Conservation (phyloP, 2,113 vertebrate genomes). For the Sander vitreus region DNA sequence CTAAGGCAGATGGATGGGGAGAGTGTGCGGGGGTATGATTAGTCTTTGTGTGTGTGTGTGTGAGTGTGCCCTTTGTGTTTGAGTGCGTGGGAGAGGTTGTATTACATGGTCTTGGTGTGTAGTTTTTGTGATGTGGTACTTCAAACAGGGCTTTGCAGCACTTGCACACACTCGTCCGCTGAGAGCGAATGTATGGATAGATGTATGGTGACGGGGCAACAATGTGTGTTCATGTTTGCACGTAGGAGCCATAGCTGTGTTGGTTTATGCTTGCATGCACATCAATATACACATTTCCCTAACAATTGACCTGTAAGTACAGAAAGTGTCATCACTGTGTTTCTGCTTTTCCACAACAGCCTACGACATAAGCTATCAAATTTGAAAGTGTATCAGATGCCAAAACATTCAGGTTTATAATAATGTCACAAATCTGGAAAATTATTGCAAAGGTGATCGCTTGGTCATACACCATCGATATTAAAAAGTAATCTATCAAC, state of each 20-base stretch:
- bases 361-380: background rate
- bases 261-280: slow-evolving; percentile 22
- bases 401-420: background rate
- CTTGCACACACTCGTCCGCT: slow-evolving; percentile 14
- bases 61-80: slow-evolving; percentile 61
- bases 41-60: slow-evolving; percentile 51
- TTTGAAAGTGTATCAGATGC: background rate
- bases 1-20: slow-evolving; percentile 76
- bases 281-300: slow-evolving; percentile 1
- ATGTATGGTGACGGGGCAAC: background rate
- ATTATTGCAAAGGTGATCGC: background rate
- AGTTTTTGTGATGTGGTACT: slow-evolving; percentile 59
- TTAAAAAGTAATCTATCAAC: background rate
- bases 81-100: slow-evolving; percentile 72
- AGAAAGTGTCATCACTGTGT: slow-evolving; percentile 37
- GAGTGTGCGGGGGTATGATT: slow-evolving; percentile 61
- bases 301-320: slow-evolving; percentile 60
- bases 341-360: slow-evolving; percentile 43
- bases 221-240: slow-evolving; percentile 17
- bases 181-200: slow-evolving; percentile 43
- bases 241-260: slow-evolving; percentile 32
- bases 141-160: slow-evolving; percentile 44
- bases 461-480: background rate
- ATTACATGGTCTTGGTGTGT: slow-evolving; percentile 58
- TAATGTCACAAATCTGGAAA: background rate